A percentile compares a stretch with the other conserved stretches of the same genome.
phyloP scores from a whole-genome alignment of 64 coral and sea anemone species.

The Porites australiensis region DNA sequence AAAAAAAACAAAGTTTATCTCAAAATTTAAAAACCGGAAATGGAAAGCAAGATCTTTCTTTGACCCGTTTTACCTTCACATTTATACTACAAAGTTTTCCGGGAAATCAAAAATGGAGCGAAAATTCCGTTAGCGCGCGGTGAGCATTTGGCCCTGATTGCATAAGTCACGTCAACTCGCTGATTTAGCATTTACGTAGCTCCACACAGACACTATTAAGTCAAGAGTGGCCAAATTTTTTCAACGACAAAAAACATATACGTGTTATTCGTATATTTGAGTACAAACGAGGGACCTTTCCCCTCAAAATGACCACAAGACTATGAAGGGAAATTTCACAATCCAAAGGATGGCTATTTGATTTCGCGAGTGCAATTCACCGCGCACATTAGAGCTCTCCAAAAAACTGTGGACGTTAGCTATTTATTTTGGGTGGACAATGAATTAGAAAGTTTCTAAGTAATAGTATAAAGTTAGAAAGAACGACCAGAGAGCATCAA shows the following conservation, averaged over 20 bases:
- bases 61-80: not conserved
- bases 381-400: too few relatives aligned
- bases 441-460: not conserved
- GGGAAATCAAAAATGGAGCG: not conserved
- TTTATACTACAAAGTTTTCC: not conserved
- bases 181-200: not conserved
- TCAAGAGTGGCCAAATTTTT: constrained; percentile 25
- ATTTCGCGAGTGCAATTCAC: too few relatives aligned
- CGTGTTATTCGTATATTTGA: not conserved
- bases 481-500: not conserved
- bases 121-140: not conserved
- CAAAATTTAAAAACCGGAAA: constrained; percentile 2
- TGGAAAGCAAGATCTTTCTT: not conserved
- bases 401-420: too few relatives aligned
- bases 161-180: constrained; percentile 15
- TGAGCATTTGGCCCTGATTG: not conserved
- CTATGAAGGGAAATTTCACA: too few relatives aligned
- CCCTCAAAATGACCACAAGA: too few relatives aligned
- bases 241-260: constrained; percentile 1
- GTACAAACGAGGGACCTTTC: not conserved
- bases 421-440: too few relatives aligned
- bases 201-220: constrained; percentile 8
- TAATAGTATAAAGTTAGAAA: not conserved
- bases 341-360: too few relatives aligned
- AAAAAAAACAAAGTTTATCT: not conserved